Base-by-base conservation (phyloP, 2,797 vertebrate species). In the Anguilla obscura region DNA sequence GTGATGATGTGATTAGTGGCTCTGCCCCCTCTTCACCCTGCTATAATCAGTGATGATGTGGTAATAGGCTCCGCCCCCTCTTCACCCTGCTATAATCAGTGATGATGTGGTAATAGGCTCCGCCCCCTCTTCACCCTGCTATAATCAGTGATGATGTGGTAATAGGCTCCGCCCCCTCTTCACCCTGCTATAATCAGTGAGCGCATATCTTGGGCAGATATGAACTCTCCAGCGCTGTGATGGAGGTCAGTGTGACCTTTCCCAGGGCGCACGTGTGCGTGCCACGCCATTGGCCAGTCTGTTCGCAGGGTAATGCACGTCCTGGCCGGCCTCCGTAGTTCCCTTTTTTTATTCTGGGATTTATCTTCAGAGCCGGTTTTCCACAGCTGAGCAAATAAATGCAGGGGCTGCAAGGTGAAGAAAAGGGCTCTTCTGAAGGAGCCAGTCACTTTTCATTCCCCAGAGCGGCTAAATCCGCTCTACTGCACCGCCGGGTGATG, bases 21-120 rank as follows among this genome's bases (percentile, higher is more conserved):
- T 90, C 88, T 86, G 21, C 76, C 56, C 30, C 52, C 21, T 58
- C 86, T 80, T 27, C 66, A 16, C 14, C 7, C 4, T 18, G 48
- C n/a, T 52, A 27, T 50, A 30, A 69, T 27, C 24, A 30, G 33
- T 2, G 45, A 33, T 21, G 16, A 18, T 21, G 58, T 45, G 40
- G 40, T 45, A 40, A 40, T 45, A 58, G n/a, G 74, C 24, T 90
- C 88, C 87, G 21, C 76, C 56, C 30, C 52, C 21, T 58, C 86
- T 60, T n/a, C 66, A 18, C 24, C 7, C 10, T 10, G 48, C n/a
- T 52, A 27, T 50, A 36, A 71, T 27, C 8, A 74, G 69, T 16
- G 69, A 12, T 4, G 16, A 12, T 18, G 58, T 9, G 10, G 1
- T 58, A 10, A 96, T 96, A 94, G n/a, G 74, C 24, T 90, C 88